Base-by-base conservation (phyloP, 1,140 invertebrate species). In the Drosophila eugracilis region DNA sequence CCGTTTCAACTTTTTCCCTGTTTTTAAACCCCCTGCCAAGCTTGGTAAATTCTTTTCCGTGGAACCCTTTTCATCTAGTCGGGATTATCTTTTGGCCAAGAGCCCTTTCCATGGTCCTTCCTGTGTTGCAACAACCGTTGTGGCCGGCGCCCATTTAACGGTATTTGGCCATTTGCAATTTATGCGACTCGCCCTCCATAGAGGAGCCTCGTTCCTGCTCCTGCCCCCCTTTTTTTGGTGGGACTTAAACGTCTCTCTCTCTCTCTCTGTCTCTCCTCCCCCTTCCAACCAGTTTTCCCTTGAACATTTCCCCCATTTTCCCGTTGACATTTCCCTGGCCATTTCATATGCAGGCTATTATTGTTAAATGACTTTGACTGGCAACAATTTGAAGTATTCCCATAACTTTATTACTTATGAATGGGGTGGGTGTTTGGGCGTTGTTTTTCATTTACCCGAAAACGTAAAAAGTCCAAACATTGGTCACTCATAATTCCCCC, bases 161-260 rank as follows among this genome's bases (percentile, higher is more conserved):
- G 62, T 80, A 73, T 85, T 85, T 85, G 80, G 80, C 59, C 73
- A 80, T 85, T 85, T 73, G 73, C 73, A 85, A 85, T 85, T 85
- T 85, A 85, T 85, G 80, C 62, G 58, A 44, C 66, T 63, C 55
- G 60, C 42, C 57, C 37, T 52, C 34, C 49, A 45, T 26, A 4
- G 3, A 7, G 39, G 19, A 21, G 10, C 39, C 12, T 42, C 39
- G 19, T 42, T 19, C 15, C 17, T 19, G 41, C 17, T 10, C 15
- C n/a, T n/a, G n/a, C n/a, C n/a, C n/a, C n/a, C n/a, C n/a, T n/a
- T n/a, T n/a, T n/a, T n/a, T n/a, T 2, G 28, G 28, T 10, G 12
- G 5, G 15, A 6, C 9, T 22, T 22, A 42, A 22, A 9, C 39
- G 19, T 7, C 36, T 5, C 5, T 24, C 44, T n/a, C n/a, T n/a